Percentiles rank a stretch among this genome's conserved stretches.
phyloP scores from a whole-genome alignment of 2,113 vertebrate genomes.

The Salvelinus sp. region DNA sequence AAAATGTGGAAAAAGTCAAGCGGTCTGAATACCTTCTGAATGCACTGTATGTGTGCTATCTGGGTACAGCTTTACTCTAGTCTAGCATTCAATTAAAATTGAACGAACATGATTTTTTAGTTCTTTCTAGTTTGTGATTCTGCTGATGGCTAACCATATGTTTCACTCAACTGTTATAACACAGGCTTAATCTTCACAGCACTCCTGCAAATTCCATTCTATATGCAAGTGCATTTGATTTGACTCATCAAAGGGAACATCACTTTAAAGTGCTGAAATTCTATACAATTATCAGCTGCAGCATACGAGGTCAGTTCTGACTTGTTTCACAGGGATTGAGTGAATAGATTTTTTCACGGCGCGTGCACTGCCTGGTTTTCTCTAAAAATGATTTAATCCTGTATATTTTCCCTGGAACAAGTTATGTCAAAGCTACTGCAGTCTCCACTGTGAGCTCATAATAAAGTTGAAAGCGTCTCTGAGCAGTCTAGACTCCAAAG shows the following conservation, averaged over 20 bases:
- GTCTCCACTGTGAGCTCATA: not conserved
- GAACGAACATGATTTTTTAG: not conserved
- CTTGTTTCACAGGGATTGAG: too few relatives aligned
- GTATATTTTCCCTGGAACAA: not conserved
- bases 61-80: not conserved
- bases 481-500: not conserved
- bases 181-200: not conserved
- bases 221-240: not conserved
- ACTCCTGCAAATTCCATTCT: not conserved
- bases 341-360: not conserved
- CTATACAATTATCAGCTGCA: not conserved
- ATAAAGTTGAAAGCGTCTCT: constrained; percentile 3
- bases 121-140: not conserved
- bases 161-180: not conserved
- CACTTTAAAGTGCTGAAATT: not conserved
- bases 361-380: not conserved
- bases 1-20: too few relatives aligned
- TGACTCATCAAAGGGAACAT: not conserved
- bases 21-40: too few relatives aligned
- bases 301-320: not conserved
- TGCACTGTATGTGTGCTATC: too few relatives aligned
- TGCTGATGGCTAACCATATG: not conserved
- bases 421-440: not conserved
- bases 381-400: not conserved
- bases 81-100: not conserved